Base-by-base conservation (phyloP, 2,113 vertebrate species). In the Scolopax mira region DNA sequence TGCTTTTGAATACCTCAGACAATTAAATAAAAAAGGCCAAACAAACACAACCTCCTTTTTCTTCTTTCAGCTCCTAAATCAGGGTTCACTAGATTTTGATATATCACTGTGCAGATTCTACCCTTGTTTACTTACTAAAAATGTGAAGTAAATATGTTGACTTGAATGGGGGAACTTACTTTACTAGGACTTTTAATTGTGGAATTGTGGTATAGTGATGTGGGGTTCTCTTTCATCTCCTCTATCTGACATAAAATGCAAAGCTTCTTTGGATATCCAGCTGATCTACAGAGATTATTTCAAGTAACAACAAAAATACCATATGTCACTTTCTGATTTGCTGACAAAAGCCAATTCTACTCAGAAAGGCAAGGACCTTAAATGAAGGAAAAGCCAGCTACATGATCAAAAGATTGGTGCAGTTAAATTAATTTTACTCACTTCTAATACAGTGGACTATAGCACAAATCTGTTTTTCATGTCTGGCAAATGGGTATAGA, bases 241-340 rank as follows among this genome's bases (percentile, higher is more conserved):
- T 73, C 62, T 74, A 49, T 84, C 35, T 96, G 89, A 94, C 51
- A 46, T 62, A 64, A 39, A 79, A 85, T 85, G 23, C 51, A 91
- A 95, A 95, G 55, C 86, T 87, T 66, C 84, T 94, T 72, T n/a
- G 70, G 74, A 95, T 95, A 94, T 91, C 84, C 87, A 92, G 78
- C 70, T 96, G 93, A 94, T 93, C 79, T 95, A 92, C 33, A 65
- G 58, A 95, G 85, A 93, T 93, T 93, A 90, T 96, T 96, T 89
- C 85, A 91, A 94, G 92, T 91, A 90, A 79, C 54, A 94, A 93
- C 74, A 94, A 89, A 95, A 89, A 91, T 90, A 72, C 75, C 80
- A 79, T 84, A 94, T 94, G 85, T 90, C 75, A 93, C 66, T 89
- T 94, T 85, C 89, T 89, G 70, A 42, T 85, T 21, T 91, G 88